Percentiles rank a stretch among this genome's conserved stretches.
Evolutionary conservation across 2,113 vertebrate species (phyloP).

Genomic region (Elaphurus davidianus): DNA sequence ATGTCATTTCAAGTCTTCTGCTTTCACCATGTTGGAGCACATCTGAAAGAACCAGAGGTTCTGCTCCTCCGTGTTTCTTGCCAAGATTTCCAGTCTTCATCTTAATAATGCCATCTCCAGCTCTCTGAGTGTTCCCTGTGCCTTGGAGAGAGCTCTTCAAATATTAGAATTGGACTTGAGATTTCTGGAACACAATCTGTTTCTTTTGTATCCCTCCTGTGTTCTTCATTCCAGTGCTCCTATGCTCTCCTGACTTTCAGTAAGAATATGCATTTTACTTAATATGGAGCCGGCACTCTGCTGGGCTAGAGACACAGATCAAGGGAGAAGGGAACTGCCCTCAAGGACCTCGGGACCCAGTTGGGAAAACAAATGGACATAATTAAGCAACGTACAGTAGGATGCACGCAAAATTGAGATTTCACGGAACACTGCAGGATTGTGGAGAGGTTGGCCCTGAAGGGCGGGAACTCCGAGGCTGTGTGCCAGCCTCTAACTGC

Average conservation of each 20-base stretch:
- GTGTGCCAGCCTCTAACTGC: neutral
- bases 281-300: too few species aligned
- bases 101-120: neutral
- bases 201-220: neutral
- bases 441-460: neutral
- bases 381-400: rapidly evolving
- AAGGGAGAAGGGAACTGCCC: rapidly evolving
- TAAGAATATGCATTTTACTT: neutral
- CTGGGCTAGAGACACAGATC: neutral
- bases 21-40: rapidly evolving
- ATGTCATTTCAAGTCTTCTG: rapidly evolving
- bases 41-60: neutral
- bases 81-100: neutral
- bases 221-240: neutral
- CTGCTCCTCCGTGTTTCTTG: neutral
- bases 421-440: too few species aligned
- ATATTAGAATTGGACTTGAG: neutral
- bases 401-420: rapidly evolving
- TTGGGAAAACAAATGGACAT: too few species aligned
- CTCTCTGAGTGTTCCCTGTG: neutral
- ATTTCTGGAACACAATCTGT: neutral
- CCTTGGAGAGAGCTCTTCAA: neutral
- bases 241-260: neutral
- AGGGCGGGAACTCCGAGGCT: rapidly evolving
- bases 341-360: rapidly evolving